These are phyloP conservation scores for Progne subis DNA, from an alignment of 2,113 vertebrate species.

Conservation along the genomic window DNA sequence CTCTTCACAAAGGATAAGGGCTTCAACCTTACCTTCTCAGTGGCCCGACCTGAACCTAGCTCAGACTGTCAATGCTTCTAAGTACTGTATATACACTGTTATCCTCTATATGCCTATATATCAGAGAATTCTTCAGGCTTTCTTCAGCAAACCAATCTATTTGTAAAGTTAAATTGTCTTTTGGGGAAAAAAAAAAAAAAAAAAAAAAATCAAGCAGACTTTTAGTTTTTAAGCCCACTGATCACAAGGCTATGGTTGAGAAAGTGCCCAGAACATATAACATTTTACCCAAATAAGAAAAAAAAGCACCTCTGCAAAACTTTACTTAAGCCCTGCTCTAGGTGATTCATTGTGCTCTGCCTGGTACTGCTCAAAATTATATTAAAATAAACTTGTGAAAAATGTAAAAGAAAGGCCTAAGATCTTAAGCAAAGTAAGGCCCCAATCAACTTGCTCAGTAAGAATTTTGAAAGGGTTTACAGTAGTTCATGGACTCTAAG, in stretches of 20 bases:
- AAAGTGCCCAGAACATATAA: not conserved
- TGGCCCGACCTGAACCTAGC: accelerated
- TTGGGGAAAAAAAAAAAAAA: not conserved
- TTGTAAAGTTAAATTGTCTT: not conserved
- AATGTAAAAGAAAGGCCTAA: not conserved
- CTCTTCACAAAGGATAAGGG: not conserved
- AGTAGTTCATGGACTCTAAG: not conserved
- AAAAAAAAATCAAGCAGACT: not conserved
- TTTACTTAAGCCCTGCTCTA: not conserved
- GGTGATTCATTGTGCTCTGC: not conserved
- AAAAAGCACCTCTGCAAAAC: not conserved
- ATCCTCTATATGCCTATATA: not conserved
- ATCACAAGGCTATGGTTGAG: not conserved
- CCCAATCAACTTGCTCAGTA: accelerated
- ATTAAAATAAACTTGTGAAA: not conserved
- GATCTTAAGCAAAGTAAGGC: accelerated
- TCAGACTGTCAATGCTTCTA: not conserved
- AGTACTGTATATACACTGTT: not conserved
- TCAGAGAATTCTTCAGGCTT: not conserved
- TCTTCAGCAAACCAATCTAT: not conserved
- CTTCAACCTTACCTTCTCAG: not conserved
- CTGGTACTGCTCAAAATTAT: not conserved
- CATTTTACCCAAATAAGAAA: not conserved
- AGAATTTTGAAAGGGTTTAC: not conserved
- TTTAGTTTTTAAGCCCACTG: not conserved